Evolutionary conservation across 2,888 invertebrate species (phyloP), one percentile per base, ranked within the genome.

Genomic region (Orchestes rusci): DNA sequence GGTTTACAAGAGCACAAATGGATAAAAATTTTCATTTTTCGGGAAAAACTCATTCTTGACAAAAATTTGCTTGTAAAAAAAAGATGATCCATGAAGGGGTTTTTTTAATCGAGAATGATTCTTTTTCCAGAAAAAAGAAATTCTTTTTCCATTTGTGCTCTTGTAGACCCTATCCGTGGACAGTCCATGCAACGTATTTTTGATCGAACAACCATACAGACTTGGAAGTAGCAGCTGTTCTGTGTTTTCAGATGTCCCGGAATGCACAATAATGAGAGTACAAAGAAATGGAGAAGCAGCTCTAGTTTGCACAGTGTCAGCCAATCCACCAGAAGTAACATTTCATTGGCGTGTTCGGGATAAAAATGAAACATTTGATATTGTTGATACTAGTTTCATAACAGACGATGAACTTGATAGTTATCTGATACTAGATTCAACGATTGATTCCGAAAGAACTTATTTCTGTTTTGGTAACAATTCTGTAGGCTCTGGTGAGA

Each of bases 391-490:
- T 51, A 39, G 34, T 28, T 27, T 34, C 17, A 73, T 74, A 40
- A 64, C 68, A 30, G 71, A 71, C 44, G 70, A 72, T 40, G 73
- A 72, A 2, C 31, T 46, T 2, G 72, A 72, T 53, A 77, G 78
- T 57, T 77, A 75, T 65, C 75, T 91, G 49, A 70, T 75, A 19
- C 70, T 84, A 49, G 79, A 80, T 56, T 71, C 74, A 4, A 70
- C 73, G 39, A 70, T 75, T 28, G 79, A 79, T 58, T 77, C 77
- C 57, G 73, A 74, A 56, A 75, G 90, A 45, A 90, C 86, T 3
- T 93, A 92, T 67, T 75, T 84, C 43, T 93, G 93, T 67, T 75
- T 78, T 56, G 90, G 87, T 16, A 89, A 85, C 66, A 93, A 93
- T 70, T 74, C 81, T 3, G 85, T 90, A 10, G 92, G 91, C 39